These are phyloP conservation scores for Ploceus nigricollis DNA, from an alignment of 2,113 vertebrate genomes.

Conservation along the genomic window DNA sequence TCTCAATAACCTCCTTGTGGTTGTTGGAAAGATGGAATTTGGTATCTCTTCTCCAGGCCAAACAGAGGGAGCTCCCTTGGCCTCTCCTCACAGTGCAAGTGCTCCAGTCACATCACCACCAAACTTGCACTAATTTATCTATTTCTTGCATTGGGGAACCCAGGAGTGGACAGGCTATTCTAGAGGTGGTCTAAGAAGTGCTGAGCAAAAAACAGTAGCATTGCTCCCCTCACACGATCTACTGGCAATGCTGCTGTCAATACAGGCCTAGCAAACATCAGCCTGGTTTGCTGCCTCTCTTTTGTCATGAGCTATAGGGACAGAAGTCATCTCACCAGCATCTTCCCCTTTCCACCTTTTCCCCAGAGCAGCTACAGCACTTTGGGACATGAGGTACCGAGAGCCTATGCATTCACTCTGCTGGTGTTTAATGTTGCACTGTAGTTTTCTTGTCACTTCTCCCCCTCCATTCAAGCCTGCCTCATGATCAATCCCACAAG, in stretches of 20 bases:
- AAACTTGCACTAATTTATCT: neutral
- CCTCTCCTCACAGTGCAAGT: neutral
- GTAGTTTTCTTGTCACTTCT: neutral
- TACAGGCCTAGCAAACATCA: neutral
- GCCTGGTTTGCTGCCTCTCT: neutral
- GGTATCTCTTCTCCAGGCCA: neutral
- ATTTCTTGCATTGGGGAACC: accelerated
- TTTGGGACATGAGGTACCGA: neutral
- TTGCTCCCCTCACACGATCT: accelerated
- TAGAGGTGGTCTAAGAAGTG: neutral
- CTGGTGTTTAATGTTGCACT: neutral
- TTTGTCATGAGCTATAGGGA: neutral
- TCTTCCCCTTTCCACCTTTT: neutral
- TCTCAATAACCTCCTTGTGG: neutral
- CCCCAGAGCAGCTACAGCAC: neutral
- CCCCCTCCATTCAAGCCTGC: neutral
- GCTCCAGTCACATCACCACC: neutral
- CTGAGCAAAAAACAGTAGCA: accelerated
- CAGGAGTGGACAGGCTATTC: neutral
- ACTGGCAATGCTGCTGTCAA: neutral
- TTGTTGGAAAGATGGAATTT: neutral
- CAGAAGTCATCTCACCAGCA: neutral
- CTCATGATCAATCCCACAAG: neutral
- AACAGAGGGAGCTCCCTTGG: neutral
- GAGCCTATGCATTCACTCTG: neutral